Conservation (phyloP, 1,140 invertebrate species). For the Teleopsis dalmanni region DNA sequence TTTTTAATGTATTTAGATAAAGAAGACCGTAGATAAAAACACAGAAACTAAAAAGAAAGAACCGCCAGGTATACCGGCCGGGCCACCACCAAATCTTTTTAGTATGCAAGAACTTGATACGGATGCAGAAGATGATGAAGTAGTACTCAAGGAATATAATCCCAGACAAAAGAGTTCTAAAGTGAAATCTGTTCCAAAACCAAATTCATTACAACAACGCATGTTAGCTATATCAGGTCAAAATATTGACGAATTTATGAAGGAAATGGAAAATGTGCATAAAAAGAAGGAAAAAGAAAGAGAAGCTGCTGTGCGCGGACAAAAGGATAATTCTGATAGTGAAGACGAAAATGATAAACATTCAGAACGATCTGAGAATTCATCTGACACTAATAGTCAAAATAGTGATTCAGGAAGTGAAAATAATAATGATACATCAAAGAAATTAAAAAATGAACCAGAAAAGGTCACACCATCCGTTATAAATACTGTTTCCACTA, state of each 20-base stretch:
- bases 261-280: conserved; percentile 81
- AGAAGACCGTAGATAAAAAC: conserved; percentile 26
- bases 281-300: conserved; percentile 61
- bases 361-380: conserved; percentile 18
- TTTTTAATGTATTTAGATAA: neutral
- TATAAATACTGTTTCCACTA: neutral
- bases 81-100: conserved; percentile 65
- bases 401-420: conserved; percentile 9
- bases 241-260: conserved; percentile 87
- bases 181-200: conserved; percentile 50
- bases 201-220: conserved; percentile 69
- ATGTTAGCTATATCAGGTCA: conserved; percentile 80
- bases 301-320: conserved; percentile 43
- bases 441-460: conserved; percentile 18
- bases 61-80: conserved; percentile 82
- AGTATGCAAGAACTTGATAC: conserved; percentile 48
- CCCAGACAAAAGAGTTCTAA: conserved; percentile 19
- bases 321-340: conserved; percentile 18
- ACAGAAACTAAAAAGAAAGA: conserved; percentile 45
- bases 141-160: conserved; percentile 13
- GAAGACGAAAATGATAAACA: conserved; percentile 12
- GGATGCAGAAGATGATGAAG: conserved; percentile 51
- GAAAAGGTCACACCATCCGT: conserved; percentile 13
- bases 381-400: too few relatives aligned
- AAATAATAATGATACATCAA: conserved; percentile 16